These are phyloP conservation scores for Sialia sialis DNA, from an alignment of 2,113 vertebrate genomes.

Conservation along the genomic window DNA sequence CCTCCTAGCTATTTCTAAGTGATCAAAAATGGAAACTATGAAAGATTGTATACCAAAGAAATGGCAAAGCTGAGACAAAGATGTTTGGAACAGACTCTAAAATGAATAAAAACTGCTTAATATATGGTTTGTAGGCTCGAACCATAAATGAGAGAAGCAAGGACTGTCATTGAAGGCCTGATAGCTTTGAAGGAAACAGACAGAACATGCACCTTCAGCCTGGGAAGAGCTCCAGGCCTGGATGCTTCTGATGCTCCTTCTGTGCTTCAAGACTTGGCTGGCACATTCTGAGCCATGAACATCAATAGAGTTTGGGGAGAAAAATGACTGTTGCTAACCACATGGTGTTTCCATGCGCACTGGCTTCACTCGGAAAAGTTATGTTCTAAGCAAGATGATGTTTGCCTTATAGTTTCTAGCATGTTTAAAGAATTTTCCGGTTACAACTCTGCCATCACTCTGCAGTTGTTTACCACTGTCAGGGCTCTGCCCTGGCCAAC, in stretches of 20 bases:
- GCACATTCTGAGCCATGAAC: neutral
- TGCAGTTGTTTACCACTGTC: neutral
- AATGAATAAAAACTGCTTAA: neutral
- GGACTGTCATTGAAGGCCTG: neutral
- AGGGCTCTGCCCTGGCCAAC: neutral
- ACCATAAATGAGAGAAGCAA: neutral
- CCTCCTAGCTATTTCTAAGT: neutral
- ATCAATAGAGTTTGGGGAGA: neutral
- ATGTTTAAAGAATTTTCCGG: neutral
- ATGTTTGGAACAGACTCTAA: neutral
- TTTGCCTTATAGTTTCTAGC: neutral
- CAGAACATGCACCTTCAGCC: neutral
- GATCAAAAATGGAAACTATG: neutral
- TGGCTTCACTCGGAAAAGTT: rapidly evolving
- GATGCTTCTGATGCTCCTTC: neutral
- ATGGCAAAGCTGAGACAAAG: neutral
- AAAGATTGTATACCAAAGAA: neutral
- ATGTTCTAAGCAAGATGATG: neutral
- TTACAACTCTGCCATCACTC: neutral
- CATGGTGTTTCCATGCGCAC: neutral
- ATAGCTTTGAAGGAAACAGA: neutral
- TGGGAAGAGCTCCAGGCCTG: neutral
- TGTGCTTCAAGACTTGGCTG: neutral
- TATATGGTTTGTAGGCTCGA: neutral
- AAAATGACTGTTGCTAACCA: neutral